Base-by-base conservation (phyloP, 2,797 vertebrate genomes). In the Microctenopoma steveboyesi region DNA sequence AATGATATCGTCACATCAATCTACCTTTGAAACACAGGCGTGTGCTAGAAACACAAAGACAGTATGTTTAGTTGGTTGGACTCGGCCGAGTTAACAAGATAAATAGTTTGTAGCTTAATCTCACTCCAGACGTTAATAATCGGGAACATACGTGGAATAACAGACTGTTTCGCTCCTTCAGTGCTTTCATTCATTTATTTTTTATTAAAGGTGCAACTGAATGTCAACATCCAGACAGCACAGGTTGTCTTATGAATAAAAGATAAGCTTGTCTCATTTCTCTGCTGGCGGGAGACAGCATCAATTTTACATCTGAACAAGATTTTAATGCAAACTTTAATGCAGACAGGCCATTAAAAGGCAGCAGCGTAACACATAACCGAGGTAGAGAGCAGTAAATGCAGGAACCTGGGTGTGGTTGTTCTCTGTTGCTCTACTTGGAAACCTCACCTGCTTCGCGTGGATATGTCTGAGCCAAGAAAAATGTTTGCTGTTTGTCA, bases 171-270 rank as follows among this genome's bases (percentile, higher is more conserved):
- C 46, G 49, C 45, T 67, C 43, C 49, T 22, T 27, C 55, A 0
- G 14, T 12, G 30, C 64, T 30, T 12, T 62, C 14, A 63, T 56
- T 67, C 27, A 40, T 61, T 70, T 58, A 1, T 30, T 43, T 61
- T 68, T 58, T 56, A 69, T 65, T 68, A 57, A 53, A 64, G 68
- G 69, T 76, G 74, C 33, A 25, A 37, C 67, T 72, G 65, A 77
- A 77, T 83, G 62, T 66, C 78, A 79, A 61, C 71, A 72, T 57
- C 61, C 79, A 80, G 81, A 83, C 76, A 57, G 83, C 57, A 27
- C 68, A 65, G 75, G 81, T 62, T 64, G 71, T 50, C 80, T 42
- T 63, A 69, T 89, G 81, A 91, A 91, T 89, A 83, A 86, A 84
- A 82, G 62, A 90, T 88, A 9, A 71, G 73, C 58, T 51, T 1